Base-by-base conservation (phyloP, 1,140 invertebrate genomes). In the Cataglyphis hispanica region DNA sequence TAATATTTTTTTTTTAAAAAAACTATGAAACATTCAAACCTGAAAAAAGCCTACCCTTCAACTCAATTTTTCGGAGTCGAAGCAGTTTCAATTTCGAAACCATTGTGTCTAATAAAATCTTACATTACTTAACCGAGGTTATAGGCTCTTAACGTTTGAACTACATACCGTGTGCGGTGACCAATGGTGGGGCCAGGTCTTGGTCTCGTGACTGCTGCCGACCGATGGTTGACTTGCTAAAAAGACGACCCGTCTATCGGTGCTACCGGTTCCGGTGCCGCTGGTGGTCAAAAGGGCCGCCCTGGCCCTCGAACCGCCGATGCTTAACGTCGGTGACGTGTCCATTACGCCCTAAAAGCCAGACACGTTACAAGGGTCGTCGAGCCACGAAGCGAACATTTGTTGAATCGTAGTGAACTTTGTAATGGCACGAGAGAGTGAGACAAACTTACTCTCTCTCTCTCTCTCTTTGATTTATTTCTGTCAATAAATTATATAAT, bases 101-200 rank as follows among this genome's bases (percentile, higher is more conserved):
- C 25, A 50, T 66, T 34, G 19, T 78, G n/a, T n/a, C n/a, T 8
- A 16, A 66, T 66, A 76, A 43, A 43, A 10, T 63, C 37, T 50
- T 50, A 50, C 16, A 50, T 50, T 50, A 53, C n/a, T 37, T 10
- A 13, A 50, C 5, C 5, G 8, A 25, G 43, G 27, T 37, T 37
- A 43, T 37, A 67, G 27, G 13, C n/a, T 53, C 34, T 80, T 31
- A 22, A 13, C 22, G 40, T 70, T 70, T 67, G 40, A 85, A 80
- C 63, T 66, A 92, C 94, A 93, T 76, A 94, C 94, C 93, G 92
- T 91, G 67, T 93, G 92, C n/a, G 94, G 94, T 7, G 94, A 94
- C 94, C 94, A 95, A 76, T 95, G 92, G 88, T 95, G 94, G 46
- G 94, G 94, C 94, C 94, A 95, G 58, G 94, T 95, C 66, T 93